Evolutionary conservation across 2,888 invertebrate genomes (phyloP).

Genomic region (Hypolimnas misippus): DNA sequence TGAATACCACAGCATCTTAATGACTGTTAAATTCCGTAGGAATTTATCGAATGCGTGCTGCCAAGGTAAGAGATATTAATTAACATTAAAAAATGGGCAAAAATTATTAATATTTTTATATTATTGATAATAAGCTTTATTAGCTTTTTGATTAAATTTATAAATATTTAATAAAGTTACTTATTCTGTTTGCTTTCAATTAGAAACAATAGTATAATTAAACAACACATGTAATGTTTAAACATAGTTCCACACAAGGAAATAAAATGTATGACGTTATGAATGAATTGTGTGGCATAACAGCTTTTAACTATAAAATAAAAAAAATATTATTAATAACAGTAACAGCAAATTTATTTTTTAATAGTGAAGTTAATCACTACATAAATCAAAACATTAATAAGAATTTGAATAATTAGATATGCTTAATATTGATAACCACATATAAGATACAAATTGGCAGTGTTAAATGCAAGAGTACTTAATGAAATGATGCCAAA

Average conservation of each 20-base stretch:
- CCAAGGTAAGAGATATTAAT: background rate
- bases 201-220: too few species aligned
- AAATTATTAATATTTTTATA: background rate
- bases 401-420: background rate
- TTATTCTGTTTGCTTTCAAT: too few species aligned
- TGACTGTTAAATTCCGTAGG: background rate
- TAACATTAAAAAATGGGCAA: background rate
- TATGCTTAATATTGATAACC: background rate
- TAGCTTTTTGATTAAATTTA: background rate
- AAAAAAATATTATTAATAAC: background rate
- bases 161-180: background rate
- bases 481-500: background rate
- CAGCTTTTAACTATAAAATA: background rate
- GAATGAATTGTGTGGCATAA: background rate
- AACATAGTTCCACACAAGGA: too few species aligned
- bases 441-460: constrained; percentile 7
- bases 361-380: background rate
- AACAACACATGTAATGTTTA: too few species aligned
- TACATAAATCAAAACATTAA: background rate
- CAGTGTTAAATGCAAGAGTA: constrained; percentile 27
- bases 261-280: too few species aligned
- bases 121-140: background rate
- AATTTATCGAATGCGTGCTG: background rate
- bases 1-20: background rate
- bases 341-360: background rate